Base-by-base conservation (phyloP, 1,140 invertebrate genomes). In the Cydia amplana region DNA sequence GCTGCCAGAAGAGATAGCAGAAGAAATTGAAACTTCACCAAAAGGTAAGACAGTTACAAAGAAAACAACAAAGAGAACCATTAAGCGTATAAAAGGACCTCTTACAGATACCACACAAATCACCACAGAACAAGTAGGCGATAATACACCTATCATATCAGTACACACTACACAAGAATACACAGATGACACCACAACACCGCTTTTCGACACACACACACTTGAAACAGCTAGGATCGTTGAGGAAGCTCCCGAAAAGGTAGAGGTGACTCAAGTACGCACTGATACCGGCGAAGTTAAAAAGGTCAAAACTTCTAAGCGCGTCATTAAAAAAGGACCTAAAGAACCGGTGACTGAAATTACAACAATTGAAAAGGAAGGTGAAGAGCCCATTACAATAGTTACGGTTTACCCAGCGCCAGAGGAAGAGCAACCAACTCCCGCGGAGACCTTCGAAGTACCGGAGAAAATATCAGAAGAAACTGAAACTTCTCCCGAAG, bases 251-350 rank as follows among this genome's bases (percentile, higher is more conserved):
- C 63, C 49, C 18, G 49, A 74, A 74, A 46, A 77, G 74, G 67
- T 77, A 75, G 63, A 80, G 55, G 78, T 80, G 77, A 73, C 28
- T 9, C 20, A 74, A 40, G 25, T 63, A 10, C 18, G 14, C 14
- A 63, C 51, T 3, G 23, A 63, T 6, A 74, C 51, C 12, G 73
- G 73, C 7, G 55, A 63, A n/a, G 40, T 63, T 0, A 74, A 32
- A 18, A 63, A 32, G 23, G 28, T 74, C 5, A 78, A 80, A 16
- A 83, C 83, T 9, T 65, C 55, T 0, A 76, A 73, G 40, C 75
- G 36, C 36, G 23, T 73, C 4, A 49, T 73, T 3, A 73, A 46
- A 65, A 76, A 81, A 40, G 91, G 90, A 6, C 84, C 87, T 1
- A 87, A 85, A 49, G 76, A 81, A 73, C 74, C 43, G 16, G 72